Conservation (phyloP, 1,140 invertebrate species). For the Pogonomyrmex californicus region DNA sequence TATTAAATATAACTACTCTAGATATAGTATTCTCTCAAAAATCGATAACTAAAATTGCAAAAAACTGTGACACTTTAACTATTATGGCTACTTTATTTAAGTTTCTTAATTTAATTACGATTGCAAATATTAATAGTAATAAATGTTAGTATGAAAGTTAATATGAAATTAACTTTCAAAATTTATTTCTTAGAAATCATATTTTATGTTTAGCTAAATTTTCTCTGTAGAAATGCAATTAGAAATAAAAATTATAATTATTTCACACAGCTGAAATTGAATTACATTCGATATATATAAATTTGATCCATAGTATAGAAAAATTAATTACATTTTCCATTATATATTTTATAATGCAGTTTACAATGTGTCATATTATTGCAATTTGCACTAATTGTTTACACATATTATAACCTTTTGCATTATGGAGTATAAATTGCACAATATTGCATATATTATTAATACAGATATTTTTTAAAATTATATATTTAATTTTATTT, state of each 20-base stretch:
- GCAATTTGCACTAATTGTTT: not conserved
- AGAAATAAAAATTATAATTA: not conserved
- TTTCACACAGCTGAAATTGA: not conserved
- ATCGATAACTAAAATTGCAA: not conserved
- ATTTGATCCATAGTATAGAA: conserved; percentile 1
- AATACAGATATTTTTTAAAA: not conserved
- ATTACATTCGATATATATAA: not conserved
- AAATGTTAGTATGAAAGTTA: too few species aligned
- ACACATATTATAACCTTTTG: not conserved
- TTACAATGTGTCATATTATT: not conserved
- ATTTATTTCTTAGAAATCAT: not conserved
- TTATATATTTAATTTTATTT: too few species aligned
- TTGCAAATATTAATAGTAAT: not conserved
- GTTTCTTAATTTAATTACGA: not conserved
- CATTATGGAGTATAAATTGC: too few species aligned
- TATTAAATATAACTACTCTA: not conserved
- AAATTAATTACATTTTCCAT: not conserved
- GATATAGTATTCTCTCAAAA: too few species aligned
- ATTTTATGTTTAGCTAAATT: not conserved
- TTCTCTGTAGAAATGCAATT: not conserved
- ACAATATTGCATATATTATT: not conserved
- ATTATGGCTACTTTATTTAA: too few species aligned
- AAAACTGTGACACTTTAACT: not conserved
- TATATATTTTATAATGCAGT: not conserved
- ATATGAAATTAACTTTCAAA: not conserved